Evolutionary conservation across 1,140 invertebrate species (phyloP), one percentile per base, ranked within the genome.

Genomic region (Pseudomyrmex dendroicus): DNA sequence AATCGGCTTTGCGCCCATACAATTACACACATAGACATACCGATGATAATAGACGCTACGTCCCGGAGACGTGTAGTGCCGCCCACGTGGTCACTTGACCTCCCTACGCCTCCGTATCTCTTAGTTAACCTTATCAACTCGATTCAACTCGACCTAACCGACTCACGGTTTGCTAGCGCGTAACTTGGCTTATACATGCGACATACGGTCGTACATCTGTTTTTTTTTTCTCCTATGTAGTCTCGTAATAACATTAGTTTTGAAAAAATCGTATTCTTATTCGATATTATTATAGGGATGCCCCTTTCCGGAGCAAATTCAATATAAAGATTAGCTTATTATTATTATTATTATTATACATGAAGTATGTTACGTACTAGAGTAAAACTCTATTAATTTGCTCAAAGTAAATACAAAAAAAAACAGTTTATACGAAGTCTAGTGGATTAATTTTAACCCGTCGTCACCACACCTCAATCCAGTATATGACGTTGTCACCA

Each of bases 61-160:
- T 89, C 62, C 86, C 90, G 89, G 86, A 91, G 91, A 91, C 89
- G 91, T 91, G 88, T 89, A 86, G 73, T 88, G 89, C 87, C 93
- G 92, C 93, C 93, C 91, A 94, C 93, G 89, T 77, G 89, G 88
- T 90, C 92, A 93, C 93, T 94, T 94, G 93, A 94, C 93, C 93
- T 94, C 92, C 82, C 91, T 84, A 93, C 92, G 93, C 93, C 92
- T 91, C 92, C 93, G 89, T 91, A 93, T 91, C 90, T 91, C 88
- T 89, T 86, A 93, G 90, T 94, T 94, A 94, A 94, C 93, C 93
- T 93, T 94, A 94, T 94, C 92, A 94, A 94, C 89, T 92, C 86
- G 90, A 91, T 89, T 92, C 90, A 91, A 93, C 90, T 92, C 89
- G 90, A 92, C 86, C 91, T 91, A 92, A 93, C 91, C 82, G 73